Evolutionary conservation across 2,113 vertebrate species (phyloP), one percentile per base, ranked within the genome.

Genomic region (Numida meleagris): DNA sequence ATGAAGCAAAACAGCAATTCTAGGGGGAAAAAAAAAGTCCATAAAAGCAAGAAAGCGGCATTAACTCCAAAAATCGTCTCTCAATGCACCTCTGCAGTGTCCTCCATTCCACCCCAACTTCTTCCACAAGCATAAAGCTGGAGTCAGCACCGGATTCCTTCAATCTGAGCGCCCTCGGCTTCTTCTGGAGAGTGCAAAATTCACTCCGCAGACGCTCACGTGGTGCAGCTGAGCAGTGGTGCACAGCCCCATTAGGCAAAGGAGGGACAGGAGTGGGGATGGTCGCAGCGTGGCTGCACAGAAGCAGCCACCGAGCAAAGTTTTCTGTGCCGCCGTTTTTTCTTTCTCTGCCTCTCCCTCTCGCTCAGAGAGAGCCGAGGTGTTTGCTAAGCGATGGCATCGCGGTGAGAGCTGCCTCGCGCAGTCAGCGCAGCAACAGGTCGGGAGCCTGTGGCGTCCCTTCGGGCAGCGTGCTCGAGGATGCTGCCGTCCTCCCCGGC

Each of bases 391-490:
- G 24, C 21, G 36, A 53, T 33, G 70, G 78, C 63, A 66, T n/a
- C 51, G 84, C 92, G 66, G 13, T 12, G 66, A 88, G 80, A 6
- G 8, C 78, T 89, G 36, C 85, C 86, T 93, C 83, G 82, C 76
- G 36, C 76, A 19, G 72, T 57, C 40, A 75, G 18, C 4, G 7
- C 76, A 84, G 95, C 96, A 95, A 95, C 96, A 96, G 88, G 95
- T 94, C 92, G 20, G 80, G n/a, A 94, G 83, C 83, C 83, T 96
- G 94, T 43, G 43, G 29, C 2, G 3, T 65, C 71, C 61, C 43
- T 34, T 12, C 4, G n/a, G 65, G 73, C 62, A 63, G 46, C 6
- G 62, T 12, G 82, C 71, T 38, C 5, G 2, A 21, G 42, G 27
- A 48, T 0, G 23, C 62, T 85, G 31, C 43, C 58, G 53, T 31